Base-by-base conservation (phyloP, 2,113 vertebrate genomes). In the Ptilorrhoa leucosticta region DNA sequence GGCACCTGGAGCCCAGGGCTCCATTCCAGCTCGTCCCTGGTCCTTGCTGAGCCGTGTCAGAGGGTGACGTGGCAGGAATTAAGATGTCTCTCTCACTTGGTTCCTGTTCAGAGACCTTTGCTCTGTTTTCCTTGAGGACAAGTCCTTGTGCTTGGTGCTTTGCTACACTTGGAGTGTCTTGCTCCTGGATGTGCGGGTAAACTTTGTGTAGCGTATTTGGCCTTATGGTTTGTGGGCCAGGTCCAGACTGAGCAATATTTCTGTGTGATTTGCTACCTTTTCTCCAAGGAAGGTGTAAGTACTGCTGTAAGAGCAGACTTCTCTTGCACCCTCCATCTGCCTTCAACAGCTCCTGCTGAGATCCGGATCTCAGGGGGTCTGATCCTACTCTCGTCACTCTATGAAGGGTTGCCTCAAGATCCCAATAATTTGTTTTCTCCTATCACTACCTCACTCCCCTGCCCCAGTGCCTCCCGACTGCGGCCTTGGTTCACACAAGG, bases 41-140 rank as follows among this genome's bases (percentile, higher is more conserved):
- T 57, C n/a, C 60, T 53, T 3, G 2, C 42, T 40, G 54, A 57
- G 73, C 44, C 0, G 0, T 58, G 39, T 16, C 57, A 47, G 57
- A 64, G 44, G 30, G 15, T 6, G 15, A 70, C 0, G 0, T 51
- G 42, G 35, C 28, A 76, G 83, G 27, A 50, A 78, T 81, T 58
- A 13, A n/a, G 27, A 26, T 48, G 64, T 7, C 2, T 21, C 40
- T 68, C 42, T 9, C 23, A 31, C 37, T 28, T 69, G 7, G 8
- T 7, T 65, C 39, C 45, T 69, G 6, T 56, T 83, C 40, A 51
- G 76, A 61, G 37, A 17, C 12, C 18, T 73, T 63, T 54, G 33
- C 24, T 50, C 21, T 54, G 39, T 42, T 89, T 66, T 39, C 28
- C 33, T 37, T 15, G 27, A 47, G 47, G 33, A 39, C 19, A 82